Evolutionary conservation across 1,140 invertebrate genomes (phyloP), one percentile per base, ranked within the genome.

Genomic region (Ostrea denselamellosa): DNA sequence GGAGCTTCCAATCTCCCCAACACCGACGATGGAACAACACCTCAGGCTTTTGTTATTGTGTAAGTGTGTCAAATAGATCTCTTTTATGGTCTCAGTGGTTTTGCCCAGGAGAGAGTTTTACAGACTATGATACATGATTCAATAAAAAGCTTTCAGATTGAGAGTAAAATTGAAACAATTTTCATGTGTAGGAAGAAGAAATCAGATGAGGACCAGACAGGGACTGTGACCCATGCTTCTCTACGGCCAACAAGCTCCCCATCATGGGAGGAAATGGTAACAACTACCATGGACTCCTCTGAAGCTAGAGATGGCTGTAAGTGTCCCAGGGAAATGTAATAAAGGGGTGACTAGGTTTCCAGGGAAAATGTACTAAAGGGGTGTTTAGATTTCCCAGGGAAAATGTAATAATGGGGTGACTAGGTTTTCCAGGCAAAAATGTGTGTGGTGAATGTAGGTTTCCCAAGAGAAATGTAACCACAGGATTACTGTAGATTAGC

Each of bases 201-300:
- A 86, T 82, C 86, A 56, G 91, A 91, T 83, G 90, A 92, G 22
- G 90, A 92, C 22, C 82, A 85, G 17, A 90, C 89, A 9, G 85
- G 85, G n/a, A 84, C 90, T 28, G 87, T 88, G 44, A 93, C 93
- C 5, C 93, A 94, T 68, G 86, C 92, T 12, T 87, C 92, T 19
- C 86, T 91, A 10, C 87, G 89, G 22, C 92, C 93, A 8, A 93
- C 93, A 17, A 90, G 91, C 82, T 86, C 90, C 14, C 93, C 93
- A 25, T 92, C 91, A 0, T 94, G 93, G 93, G 93, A 94, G 77
- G 93, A 94, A 83, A 88, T 92, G 87, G 84, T 94, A 5, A 53
- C 34, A 22, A 53, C 44, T 22, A 22, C 44, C 44, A 68, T 93
- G 22, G 91, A 92, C 83, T 90, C 91, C 52, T 88, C 90, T 8